A percentile compares a stretch with the other conserved stretches of the same genome.
phyloP scores from a whole-genome alignment of 2,888 invertebrate species.

The Lithophane semibrunnea region DNA sequence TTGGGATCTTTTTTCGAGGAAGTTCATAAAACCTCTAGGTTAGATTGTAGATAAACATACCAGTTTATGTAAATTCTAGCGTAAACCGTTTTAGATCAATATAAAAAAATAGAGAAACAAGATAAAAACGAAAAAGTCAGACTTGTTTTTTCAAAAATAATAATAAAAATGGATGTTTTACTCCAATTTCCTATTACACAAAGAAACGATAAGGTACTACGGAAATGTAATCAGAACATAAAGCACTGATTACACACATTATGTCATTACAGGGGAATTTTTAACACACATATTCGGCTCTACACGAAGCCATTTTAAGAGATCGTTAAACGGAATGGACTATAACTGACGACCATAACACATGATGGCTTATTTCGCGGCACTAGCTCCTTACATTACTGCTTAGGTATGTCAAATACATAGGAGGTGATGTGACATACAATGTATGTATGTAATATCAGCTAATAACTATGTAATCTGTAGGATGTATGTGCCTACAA shows the following conservation, averaged over 20 bases:
- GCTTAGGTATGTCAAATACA: conserved; percentile 29
- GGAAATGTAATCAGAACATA: conserved; percentile 57
- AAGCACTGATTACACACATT: conserved; percentile 65
- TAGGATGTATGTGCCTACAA: neutral
- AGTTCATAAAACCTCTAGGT: conserved; percentile 30
- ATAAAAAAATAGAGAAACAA: conserved; percentile 5
- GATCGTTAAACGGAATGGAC: conserved; percentile 69
- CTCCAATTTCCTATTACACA: neutral
- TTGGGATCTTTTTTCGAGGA: conserved; percentile 9
- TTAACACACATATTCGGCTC: conserved; percentile 63
- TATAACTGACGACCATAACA: conserved; percentile 62
- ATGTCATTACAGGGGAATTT: conserved; percentile 63
- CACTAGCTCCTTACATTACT: conserved; percentile 47
- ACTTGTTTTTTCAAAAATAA: neutral
- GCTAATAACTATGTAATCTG: neutral
- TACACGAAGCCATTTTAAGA: conserved; percentile 62
- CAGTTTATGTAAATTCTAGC: conserved; percentile 22
- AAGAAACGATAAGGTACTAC: conserved; percentile 9
- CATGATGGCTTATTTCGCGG: conserved; percentile 67
- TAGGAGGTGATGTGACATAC: conserved; percentile 18
- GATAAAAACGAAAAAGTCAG: neutral
- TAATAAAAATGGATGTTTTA: neutral
- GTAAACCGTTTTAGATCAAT: conserved; percentile 19
- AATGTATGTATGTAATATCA: neutral
- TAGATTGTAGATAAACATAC: conserved; percentile 3